A percentile compares a stretch with the other conserved stretches of the same genome.
phyloP scores from a whole-genome alignment of 2,113 vertebrate species.

The Leucosticte australis region DNA sequence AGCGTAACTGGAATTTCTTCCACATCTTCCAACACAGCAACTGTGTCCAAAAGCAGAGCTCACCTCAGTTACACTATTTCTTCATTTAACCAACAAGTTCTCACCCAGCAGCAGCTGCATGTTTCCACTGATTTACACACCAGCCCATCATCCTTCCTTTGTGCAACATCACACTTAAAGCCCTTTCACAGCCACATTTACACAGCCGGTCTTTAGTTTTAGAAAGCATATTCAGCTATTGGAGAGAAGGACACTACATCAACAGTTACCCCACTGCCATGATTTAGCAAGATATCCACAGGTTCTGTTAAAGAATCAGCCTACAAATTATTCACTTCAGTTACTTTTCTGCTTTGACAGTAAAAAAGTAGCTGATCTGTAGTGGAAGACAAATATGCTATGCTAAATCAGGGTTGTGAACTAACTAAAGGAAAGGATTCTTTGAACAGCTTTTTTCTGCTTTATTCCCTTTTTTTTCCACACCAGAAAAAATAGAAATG shows the following conservation, averaged over 20 bases:
- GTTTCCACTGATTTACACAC: not conserved
- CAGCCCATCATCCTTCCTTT: not conserved
- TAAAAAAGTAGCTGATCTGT: not conserved
- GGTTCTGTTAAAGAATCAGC: not conserved
- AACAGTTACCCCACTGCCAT: not conserved
- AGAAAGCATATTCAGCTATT: not conserved
- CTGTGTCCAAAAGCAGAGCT: not conserved
- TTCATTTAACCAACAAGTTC: not conserved
- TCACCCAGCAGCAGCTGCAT: not conserved
- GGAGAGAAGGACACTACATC: not conserved
- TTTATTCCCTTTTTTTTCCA: not conserved
- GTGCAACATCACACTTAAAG: not conserved
- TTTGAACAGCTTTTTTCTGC: not conserved
- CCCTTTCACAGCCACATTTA: not conserved
- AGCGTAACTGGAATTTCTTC: not conserved
- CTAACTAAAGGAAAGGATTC: not conserved
- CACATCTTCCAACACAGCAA: slow-evolving; percentile 4
- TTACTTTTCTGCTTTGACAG: not conserved
- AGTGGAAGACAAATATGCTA: not conserved
- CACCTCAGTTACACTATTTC: not conserved
- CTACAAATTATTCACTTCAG: not conserved
- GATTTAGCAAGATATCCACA: not conserved
- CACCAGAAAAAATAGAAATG: not conserved
- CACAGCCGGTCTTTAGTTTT: not conserved
- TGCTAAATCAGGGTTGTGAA: not conserved